Base-by-base conservation (phyloP, 1,140 invertebrate genomes). In the Maconellicoccus hirsutus region DNA sequence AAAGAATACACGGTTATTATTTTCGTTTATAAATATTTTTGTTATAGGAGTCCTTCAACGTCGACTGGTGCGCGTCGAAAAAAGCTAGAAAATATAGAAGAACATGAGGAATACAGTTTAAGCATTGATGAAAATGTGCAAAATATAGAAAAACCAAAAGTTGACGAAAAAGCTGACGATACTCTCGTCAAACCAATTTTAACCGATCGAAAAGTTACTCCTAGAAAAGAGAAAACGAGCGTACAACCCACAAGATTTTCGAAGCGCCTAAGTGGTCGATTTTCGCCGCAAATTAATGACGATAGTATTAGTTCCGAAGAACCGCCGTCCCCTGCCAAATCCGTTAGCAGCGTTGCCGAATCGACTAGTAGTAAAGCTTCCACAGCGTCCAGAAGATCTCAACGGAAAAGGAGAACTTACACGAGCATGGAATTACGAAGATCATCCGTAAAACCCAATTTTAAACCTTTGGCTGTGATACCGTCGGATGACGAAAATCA, bases 381-480 rank as follows among this genome's bases (percentile, higher is more conserved):
- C 2, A 66, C 10, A 12, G 25, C 22, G 8, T 66, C 61, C 22
- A 66, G 19, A 26, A 12, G 61, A 8, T 66, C 61, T 26, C 8
- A 2, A 23, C 22, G 61, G 1, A 12, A 19, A 4, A 23, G 22
- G 16, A 6, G 22, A 23, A 23, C 61, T 3, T 66, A 25, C 21
- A 66, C 61, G 3, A 66, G 25, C 10, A 66, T 66, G 61, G 61
- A 66, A 26, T 66, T 66, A 26, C 61, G 61, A 23, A 23, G 22
- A 10, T 66, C 61, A 8, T 66, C 61, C 3, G 61, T 66, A 22
- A 23, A 22, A 26, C 61, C 61, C 14, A 23, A 66, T 22, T 66
- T 66, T 22, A 66, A 66, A 66, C 61, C 61, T 25, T 26, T 66
- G 10, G 21, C 61, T 2, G 61, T 66, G 10, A 66, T 66, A 23